A percentile compares a stretch with the other conserved stretches of the same genome.
These are phyloP conservation scores for Drosophila diplacantha DNA, from an alignment of 2,888 invertebrate species.

Conservation along the genomic window DNA sequence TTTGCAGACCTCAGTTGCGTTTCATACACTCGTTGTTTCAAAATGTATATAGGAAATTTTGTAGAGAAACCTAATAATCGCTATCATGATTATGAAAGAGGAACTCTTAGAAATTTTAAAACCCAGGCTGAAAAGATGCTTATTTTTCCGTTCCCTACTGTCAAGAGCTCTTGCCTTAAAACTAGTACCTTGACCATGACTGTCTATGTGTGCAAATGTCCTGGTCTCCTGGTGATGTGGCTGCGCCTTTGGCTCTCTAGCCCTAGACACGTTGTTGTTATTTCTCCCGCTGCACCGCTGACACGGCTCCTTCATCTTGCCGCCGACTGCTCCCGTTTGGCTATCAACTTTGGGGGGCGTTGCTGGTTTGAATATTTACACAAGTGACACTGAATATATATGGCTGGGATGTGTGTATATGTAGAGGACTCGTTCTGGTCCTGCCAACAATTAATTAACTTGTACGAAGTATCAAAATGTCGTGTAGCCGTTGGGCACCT, in stretches of 20 bases:
- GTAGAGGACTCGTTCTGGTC: conserved; percentile 31
- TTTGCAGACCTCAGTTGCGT: no score
- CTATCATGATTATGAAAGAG: no score
- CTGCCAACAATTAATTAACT: conserved; percentile 73
- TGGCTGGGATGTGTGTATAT: conserved; percentile 2
- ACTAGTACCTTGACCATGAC: not conserved
- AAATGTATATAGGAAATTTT: no score
- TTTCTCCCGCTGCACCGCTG: conserved; percentile 18
- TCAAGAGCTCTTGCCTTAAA: not conserved
- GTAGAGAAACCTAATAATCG: no score
- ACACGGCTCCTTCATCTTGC: conserved; percentile 14
- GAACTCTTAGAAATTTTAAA: no score
- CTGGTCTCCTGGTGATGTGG: conserved; percentile 53
- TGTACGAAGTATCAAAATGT: conserved; percentile 69
- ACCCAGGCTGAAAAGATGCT: no score
- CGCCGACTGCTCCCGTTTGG: conserved; percentile 50
- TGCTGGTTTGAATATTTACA: conserved; percentile 62
- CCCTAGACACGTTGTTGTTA: conserved; percentile 49
- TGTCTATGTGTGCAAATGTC: conserved; percentile 14
- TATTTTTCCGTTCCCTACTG: no score
- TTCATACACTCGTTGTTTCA: no score
- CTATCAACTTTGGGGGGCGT: conserved; percentile 61
- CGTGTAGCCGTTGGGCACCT: conserved; percentile 51
- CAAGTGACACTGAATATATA: conserved; percentile 53
- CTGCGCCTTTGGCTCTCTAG: conserved; percentile 64